phyloP scores from a whole-genome alignment of 2,113 vertebrate species.

The Vidua chalybeata region DNA sequence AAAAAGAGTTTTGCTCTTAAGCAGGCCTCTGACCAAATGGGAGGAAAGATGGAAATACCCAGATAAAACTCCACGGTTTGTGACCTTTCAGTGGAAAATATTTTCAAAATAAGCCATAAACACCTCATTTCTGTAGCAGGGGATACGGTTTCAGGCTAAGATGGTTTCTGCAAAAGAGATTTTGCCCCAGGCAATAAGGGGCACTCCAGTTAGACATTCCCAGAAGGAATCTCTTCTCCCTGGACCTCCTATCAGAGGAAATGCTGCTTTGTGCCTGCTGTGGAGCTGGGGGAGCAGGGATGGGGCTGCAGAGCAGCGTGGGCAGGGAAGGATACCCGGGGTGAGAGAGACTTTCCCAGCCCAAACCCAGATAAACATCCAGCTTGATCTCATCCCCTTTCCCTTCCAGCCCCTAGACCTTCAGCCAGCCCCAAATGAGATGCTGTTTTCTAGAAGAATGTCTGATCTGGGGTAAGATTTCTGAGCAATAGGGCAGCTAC shows the following conservation, averaged over 20 bases:
- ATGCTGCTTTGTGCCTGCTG: not conserved
- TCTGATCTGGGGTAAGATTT: constrained; percentile 22
- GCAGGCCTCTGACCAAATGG: not conserved
- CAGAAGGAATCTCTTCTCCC: not conserved
- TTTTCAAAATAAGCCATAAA: not conserved
- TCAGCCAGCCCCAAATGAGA: not conserved
- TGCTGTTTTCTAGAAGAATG: not conserved
- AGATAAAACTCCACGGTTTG: not conserved
- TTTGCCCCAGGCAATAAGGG: not conserved
- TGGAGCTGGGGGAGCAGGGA: not conserved
- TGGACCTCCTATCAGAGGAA: not conserved
- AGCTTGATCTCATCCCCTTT: not conserved
- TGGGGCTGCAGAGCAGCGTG: not conserved
- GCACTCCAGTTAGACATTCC: not conserved
- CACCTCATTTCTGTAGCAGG: not conserved
- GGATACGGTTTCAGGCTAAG: not conserved
- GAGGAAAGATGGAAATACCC: not conserved
- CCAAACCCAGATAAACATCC: not conserved
- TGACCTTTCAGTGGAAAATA: not conserved
- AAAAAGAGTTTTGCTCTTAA: not conserved
- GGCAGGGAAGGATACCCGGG: not conserved
- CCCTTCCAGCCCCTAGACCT: constrained; percentile 31
- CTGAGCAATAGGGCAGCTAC: not conserved
- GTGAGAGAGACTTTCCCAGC: not conserved
- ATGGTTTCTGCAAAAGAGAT: not conserved